These are phyloP conservation scores for Charaxes varanes DNA, from an alignment of 1,140 invertebrate genomes.

Conservation along the genomic window DNA sequence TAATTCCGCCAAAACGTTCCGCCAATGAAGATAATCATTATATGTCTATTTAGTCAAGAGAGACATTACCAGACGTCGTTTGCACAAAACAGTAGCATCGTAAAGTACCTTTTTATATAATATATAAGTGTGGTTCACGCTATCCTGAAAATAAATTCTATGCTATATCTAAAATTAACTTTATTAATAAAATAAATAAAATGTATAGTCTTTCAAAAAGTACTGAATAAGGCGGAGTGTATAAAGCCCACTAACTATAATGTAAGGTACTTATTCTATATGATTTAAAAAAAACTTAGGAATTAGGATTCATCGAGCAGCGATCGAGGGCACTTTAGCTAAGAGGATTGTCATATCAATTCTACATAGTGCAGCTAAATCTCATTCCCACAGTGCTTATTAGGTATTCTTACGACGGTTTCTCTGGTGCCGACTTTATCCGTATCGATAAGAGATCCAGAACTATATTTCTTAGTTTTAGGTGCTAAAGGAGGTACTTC, in stretches of 20 bases:
- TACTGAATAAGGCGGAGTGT: slow-evolving; percentile 20
- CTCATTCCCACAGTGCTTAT: slow-evolving; percentile 55
- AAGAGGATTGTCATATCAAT: not conserved
- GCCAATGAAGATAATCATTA: no score
- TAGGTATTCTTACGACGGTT: slow-evolving; percentile 56
- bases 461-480: slow-evolving; percentile 58
- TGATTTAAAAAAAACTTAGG: slow-evolving; percentile 18
- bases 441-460: slow-evolving; percentile 54
- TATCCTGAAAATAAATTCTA: not conserved
- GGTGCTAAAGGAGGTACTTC: slow-evolving; percentile 56
- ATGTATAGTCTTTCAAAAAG: slow-evolving; percentile 15
- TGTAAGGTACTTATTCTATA: slow-evolving; percentile 13
- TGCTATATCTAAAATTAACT: not conserved
- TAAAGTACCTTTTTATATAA: no score
- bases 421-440: slow-evolving; percentile 53
- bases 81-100: no score
- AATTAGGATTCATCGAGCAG: slow-evolving; percentile 9
- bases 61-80: no score
- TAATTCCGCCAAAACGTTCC: no score
- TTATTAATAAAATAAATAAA: slow-evolving; percentile 12
- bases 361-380: slow-evolving; percentile 34
- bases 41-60: no score
- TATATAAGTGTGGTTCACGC: no score
- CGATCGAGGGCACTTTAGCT: slow-evolving; percentile 5
- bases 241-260: slow-evolving; percentile 18